Evolutionary conservation across 1,140 invertebrate genomes (phyloP).

Genomic region (Chrysomallon squamiferum): DNA sequence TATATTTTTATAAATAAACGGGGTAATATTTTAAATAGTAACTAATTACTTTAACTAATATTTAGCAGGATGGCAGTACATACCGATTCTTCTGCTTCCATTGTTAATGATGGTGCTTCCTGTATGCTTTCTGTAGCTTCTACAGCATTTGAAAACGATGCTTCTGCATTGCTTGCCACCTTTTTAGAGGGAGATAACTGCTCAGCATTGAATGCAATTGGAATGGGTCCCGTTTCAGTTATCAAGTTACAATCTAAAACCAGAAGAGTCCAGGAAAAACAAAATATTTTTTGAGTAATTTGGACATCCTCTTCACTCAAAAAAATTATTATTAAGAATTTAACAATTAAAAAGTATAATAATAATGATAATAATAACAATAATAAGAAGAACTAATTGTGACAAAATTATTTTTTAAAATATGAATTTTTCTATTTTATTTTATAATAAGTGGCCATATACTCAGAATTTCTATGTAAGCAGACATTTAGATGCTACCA

Average conservation of each 20-base stretch:
- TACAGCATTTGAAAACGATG: neutral
- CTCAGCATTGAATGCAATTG: neutral
- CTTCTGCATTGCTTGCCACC: neutral
- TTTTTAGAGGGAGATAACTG: slow-evolving; percentile 6
- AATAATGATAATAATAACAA: neutral
- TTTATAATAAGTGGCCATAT: no score
- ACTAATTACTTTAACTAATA: no score
- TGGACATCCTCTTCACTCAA: no score
- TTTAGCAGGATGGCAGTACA: neutral
- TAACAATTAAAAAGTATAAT: neutral
- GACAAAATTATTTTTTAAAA: no score
- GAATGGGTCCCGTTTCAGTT: neutral
- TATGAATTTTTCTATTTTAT: no score
- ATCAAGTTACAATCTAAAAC: neutral
- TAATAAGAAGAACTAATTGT: no score
- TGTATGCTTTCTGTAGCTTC: neutral
- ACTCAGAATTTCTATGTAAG: no score
- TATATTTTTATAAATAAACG: no score
- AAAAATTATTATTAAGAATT: no score
- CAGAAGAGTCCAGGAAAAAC: neutral
- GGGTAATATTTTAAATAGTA: no score
- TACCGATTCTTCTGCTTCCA: slow-evolving; percentile 1
- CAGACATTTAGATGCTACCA: no score
- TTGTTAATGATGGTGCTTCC: neutral
- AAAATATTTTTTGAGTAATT: neutral